Evolutionary conservation across 2,888 invertebrate genomes (phyloP).

Genomic region (Tipula unca): DNA sequence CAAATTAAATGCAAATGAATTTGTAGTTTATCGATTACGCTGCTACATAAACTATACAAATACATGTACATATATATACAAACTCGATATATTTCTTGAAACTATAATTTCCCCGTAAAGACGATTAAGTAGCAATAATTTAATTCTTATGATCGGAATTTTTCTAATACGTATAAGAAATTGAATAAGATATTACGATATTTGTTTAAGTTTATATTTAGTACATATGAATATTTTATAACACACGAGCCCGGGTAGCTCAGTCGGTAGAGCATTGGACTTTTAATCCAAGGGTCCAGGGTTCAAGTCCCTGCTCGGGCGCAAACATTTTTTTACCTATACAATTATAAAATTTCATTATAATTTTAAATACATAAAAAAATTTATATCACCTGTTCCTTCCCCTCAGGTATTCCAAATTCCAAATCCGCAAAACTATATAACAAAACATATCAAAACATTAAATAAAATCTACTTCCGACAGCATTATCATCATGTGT

Average conservation of each 20-base stretch:
- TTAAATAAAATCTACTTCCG: background rate
- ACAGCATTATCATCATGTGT: background rate
- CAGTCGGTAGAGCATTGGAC: slow-evolving; percentile 20
- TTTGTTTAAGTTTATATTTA: too few relatives aligned
- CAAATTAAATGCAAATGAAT: too few relatives aligned
- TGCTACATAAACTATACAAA: too few relatives aligned
- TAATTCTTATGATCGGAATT: too few relatives aligned
- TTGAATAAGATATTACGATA: too few relatives aligned
- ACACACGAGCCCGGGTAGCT: background rate
- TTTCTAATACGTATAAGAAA: too few relatives aligned
- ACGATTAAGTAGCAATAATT: too few relatives aligned
- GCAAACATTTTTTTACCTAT: background rate
- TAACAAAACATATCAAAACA: background rate
- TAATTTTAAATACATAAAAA: background rate
- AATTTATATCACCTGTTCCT: background rate
- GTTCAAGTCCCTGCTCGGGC: slow-evolving; percentile 9
- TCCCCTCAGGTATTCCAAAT: background rate
- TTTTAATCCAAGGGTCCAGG: slow-evolving; percentile 20
- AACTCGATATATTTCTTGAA: too few relatives aligned
- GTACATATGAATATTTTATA: background rate
- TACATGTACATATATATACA: too few relatives aligned
- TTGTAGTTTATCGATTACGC: too few relatives aligned
- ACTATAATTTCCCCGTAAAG: too few relatives aligned
- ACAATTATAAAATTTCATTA: too few relatives aligned
- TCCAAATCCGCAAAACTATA: background rate